A percentile compares a stretch with the other conserved stretches of the same genome.
phyloP scores from a whole-genome alignment of 1,140 invertebrate genomes.

The Bombus pyrosoma region DNA sequence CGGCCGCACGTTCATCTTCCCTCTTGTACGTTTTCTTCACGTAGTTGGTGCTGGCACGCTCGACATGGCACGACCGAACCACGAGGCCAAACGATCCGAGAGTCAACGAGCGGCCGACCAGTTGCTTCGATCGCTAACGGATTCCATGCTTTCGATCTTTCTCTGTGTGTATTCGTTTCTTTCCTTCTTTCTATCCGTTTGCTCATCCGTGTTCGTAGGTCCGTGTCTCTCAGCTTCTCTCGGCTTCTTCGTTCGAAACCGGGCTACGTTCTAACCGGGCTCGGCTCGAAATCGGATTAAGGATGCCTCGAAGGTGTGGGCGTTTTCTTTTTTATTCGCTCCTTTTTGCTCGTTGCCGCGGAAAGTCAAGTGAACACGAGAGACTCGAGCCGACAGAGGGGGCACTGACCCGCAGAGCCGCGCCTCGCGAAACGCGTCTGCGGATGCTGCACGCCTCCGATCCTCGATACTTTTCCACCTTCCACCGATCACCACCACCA shows the following conservation, averaged over 20 bases:
- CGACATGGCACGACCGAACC: slow-evolving; percentile 65
- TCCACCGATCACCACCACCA: not conserved
- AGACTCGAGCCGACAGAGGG: slow-evolving; percentile 68
- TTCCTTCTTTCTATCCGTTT: not conserved
- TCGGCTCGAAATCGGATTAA: slow-evolving; percentile 56
- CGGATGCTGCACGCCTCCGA: slow-evolving; percentile 69
- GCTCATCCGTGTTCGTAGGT: not conserved
- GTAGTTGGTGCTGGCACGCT: slow-evolving; percentile 63
- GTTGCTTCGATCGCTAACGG: slow-evolving; percentile 1
- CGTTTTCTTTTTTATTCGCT: slow-evolving; percentile 42
- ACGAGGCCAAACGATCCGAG: no score
- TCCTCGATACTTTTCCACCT: slow-evolving; percentile 21
- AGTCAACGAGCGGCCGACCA: not conserved
- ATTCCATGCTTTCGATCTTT: slow-evolving; percentile 10
- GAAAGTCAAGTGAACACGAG: slow-evolving; percentile 68
- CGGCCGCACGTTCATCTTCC: slow-evolving; percentile 66
- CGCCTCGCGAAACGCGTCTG: slow-evolving; percentile 79
- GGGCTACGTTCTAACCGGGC: not conserved
- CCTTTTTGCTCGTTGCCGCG: slow-evolving; percentile 43
- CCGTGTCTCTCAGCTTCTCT: no score
- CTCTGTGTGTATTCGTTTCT: not conserved
- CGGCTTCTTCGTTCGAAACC: not conserved
- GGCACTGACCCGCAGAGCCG: slow-evolving; percentile 81
- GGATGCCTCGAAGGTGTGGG: slow-evolving; percentile 42
- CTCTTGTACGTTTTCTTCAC: slow-evolving; percentile 59